phyloP scores from a whole-genome alignment of 2,113 vertebrate species.

The Charina bottae region DNA sequence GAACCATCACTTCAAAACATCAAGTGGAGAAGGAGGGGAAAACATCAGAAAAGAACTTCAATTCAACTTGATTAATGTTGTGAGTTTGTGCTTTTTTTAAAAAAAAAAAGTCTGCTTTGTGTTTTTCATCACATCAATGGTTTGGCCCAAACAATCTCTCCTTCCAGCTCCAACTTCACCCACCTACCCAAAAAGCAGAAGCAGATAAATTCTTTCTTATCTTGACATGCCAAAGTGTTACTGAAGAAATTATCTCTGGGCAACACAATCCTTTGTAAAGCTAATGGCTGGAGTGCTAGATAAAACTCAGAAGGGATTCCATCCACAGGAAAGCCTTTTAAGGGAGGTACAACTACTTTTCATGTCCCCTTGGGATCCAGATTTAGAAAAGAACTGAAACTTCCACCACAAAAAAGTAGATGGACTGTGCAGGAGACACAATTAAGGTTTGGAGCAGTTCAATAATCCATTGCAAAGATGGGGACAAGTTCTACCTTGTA shows the following conservation, averaged over 20 bases:
- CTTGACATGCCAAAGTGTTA: conserved; percentile 70
- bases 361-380: conserved; percentile 31
- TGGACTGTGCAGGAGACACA: conserved; percentile 25
- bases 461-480: conserved; percentile 30
- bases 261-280: conserved; percentile 69
- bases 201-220: conserved; percentile 63
- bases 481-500: conserved; percentile 20
- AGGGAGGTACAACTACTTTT: conserved; percentile 45
- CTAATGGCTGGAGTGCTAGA: conserved; percentile 66
- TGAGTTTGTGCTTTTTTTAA: background rate
- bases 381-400: conserved; percentile 38
- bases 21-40: background rate
- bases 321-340: conserved; percentile 61
- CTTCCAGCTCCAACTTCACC: conserved; percentile 23
- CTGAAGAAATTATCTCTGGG: conserved; percentile 71
- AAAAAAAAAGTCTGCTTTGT: background rate
- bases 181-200: conserved; percentile 19
- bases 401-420: conserved; percentile 17
- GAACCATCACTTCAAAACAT: conserved; percentile 35
- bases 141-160: conserved; percentile 30
- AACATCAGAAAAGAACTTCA: conserved; percentile 12
- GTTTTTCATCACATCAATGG: background rate
- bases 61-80: conserved; percentile 20
- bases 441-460: background rate
- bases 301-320: conserved; percentile 56